Evolutionary conservation across 2,113 vertebrate species (phyloP).

Genomic region (Lasiurus cinereus): DNA sequence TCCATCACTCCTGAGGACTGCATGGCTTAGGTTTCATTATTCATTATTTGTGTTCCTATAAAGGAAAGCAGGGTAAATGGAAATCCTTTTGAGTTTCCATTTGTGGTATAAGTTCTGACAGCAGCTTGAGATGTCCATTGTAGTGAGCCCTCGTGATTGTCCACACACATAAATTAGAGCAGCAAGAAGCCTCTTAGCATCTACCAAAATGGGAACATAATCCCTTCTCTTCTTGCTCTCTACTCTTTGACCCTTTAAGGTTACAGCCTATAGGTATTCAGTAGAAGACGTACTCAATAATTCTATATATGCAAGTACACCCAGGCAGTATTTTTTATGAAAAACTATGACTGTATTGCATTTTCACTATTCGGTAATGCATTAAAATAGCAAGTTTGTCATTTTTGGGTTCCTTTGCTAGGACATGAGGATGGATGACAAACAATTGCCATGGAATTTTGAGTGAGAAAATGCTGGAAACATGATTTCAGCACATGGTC

Average conservation of each 20-base stretch:
- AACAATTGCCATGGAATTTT: not conserved
- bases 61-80: not conserved
- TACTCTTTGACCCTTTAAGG: not conserved
- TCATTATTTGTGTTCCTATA: not conserved
- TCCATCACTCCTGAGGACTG: not conserved
- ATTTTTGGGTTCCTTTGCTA: not conserved
- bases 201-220: not conserved
- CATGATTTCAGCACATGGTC: not conserved
- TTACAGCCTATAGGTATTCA: not conserved
- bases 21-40: not conserved
- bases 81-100: not conserved
- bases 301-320: not conserved
- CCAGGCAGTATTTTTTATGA: conserved; percentile 14
- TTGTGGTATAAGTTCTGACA: not conserved
- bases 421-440: not conserved
- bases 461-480: not conserved
- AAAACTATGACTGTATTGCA: not conserved
- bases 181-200: not conserved
- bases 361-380: not conserved
- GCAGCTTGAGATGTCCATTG: not conserved
- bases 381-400: not conserved
- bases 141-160: not conserved
- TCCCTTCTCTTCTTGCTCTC: not conserved
- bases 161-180: not conserved
- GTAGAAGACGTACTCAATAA: not conserved